These are phyloP conservation scores for Amphipoea lucens DNA, from an alignment of 2,888 invertebrate species.

Conservation along the genomic window DNA sequence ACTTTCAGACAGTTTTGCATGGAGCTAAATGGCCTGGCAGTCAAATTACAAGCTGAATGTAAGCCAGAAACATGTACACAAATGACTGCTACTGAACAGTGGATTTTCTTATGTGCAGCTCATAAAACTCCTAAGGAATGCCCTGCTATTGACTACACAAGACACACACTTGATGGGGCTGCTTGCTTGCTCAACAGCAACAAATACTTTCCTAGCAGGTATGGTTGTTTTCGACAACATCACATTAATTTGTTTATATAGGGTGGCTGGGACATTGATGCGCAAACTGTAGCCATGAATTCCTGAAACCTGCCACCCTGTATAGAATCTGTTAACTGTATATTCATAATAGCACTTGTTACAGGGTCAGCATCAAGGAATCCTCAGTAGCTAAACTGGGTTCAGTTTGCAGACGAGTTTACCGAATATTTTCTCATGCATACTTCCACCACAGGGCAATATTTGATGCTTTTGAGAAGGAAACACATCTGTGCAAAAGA, in stretches of 20 bases:
- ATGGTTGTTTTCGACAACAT: constrained; percentile 61
- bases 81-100: constrained; percentile 99
- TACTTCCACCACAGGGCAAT: constrained; percentile 99
- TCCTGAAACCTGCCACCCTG: not conserved
- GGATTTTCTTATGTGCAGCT: constrained; percentile 99
- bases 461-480: constrained; percentile 99
- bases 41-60: constrained; percentile 98
- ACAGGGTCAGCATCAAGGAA: constrained; percentile 99
- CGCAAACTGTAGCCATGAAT: not conserved
- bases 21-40: constrained; percentile 99
- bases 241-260: not conserved
- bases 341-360: constrained; percentile 69
- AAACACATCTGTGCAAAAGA: constrained; percentile 97
- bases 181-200: constrained; percentile 99
- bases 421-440: constrained; percentile 99
- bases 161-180: constrained; percentile 99
- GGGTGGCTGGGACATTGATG: not conserved
- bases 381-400: constrained; percentile 99
- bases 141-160: constrained; percentile 99
- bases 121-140: constrained; percentile 99
- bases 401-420: constrained; percentile 99
- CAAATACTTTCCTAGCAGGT: constrained; percentile 99
- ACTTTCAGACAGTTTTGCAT: constrained; percentile 97
- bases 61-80: constrained; percentile 99
- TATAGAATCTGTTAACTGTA: not conserved